Evolutionary conservation across 2,113 vertebrate species (phyloP), one percentile per base, ranked within the genome.

Genomic region (Psittacula cyanocephala): DNA sequence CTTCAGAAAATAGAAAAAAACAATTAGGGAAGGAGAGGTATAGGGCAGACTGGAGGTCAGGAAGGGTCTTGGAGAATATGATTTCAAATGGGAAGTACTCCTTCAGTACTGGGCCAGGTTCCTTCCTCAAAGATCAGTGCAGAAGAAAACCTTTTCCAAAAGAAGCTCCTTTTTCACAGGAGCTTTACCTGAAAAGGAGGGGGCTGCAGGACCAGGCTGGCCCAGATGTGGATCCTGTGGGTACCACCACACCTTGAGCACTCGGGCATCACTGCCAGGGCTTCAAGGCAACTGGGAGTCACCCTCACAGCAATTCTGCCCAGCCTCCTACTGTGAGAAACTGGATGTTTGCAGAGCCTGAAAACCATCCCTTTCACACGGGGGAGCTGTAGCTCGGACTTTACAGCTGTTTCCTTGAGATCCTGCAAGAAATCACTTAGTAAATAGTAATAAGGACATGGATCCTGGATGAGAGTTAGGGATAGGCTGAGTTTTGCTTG

Each of bases 161-260:
- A 81, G 9, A 12, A 1, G 1, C 0, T 68, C 5, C 20, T 81
- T 71, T 33, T 53, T 23, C 55, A 41, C 1, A 4, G 37, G 5
- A 83, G 6, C 59, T 62, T 81, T 65, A 18, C 6, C 44, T 52
- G 41, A 69, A 47, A 9, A 72, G 35, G 13, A 68, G 39, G 1
- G 1, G 31, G 47, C 31, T 68, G 31, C 71, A 80, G 71, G 35
- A 20, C 25, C 0, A 1, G 47, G 29, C 35, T 91, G 31, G 11
- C 9, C 13, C 10, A 7, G 18, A 44, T 29, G 23, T 9, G 4
- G 33, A 33, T 24, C 7, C 27, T 31, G 19, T 20, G 41, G 49
- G 16, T 72, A 41, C 49, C 11, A 52, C 11, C 0, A 0, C 31
- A 78, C 12, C 35, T 65, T 0, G 0, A 7, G 22, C 2, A 1